Conservation (phyloP, 2,888 invertebrate genomes). For the Cloeon dipterum region DNA sequence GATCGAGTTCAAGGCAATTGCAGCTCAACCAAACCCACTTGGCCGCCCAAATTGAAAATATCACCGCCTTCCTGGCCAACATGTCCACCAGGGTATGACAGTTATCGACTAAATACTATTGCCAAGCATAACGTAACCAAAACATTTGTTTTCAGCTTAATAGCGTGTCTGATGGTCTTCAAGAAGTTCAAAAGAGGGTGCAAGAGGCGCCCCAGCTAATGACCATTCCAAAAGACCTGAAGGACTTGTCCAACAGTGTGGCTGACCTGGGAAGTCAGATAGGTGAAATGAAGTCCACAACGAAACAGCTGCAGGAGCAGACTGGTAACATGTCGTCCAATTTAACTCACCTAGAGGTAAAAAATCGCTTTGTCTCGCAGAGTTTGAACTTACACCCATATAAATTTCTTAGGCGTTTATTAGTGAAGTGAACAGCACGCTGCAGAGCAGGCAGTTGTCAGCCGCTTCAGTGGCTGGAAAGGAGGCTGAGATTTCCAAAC, state of each 20-base stretch:
- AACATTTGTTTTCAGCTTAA: constrained; percentile 17
- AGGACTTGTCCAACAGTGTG: constrained; percentile 28
- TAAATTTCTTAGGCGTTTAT: constrained; percentile 16
- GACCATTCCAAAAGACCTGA: constrained; percentile 29
- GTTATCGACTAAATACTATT: background rate
- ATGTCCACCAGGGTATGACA: constrained; percentile 22
- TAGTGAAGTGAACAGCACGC: constrained; percentile 14
- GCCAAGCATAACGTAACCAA: background rate
- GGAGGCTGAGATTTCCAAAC: constrained; percentile 11
- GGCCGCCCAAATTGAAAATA: constrained; percentile 27
- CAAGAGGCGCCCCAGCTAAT: constrained; percentile 32
- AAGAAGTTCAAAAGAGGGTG: constrained; percentile 29
- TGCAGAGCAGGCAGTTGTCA: constrained; percentile 13
- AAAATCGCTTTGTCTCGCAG: too few relatives aligned
- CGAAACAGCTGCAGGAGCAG: constrained; percentile 7
- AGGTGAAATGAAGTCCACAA: constrained; percentile 18
- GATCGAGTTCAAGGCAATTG: background rate
- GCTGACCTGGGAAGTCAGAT: constrained; percentile 36
- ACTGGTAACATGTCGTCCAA: background rate
- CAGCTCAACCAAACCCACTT: constrained; percentile 20
- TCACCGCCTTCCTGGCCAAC: constrained; percentile 30
- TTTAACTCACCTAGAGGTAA: background rate
- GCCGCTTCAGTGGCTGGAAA: constrained; percentile 16
- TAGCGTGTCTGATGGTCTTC: constrained; percentile 21
- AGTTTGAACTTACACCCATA: too few relatives aligned